Evolutionary conservation across 2,113 vertebrate species (phyloP).

Genomic region (Sclerurus mexicanus): DNA sequence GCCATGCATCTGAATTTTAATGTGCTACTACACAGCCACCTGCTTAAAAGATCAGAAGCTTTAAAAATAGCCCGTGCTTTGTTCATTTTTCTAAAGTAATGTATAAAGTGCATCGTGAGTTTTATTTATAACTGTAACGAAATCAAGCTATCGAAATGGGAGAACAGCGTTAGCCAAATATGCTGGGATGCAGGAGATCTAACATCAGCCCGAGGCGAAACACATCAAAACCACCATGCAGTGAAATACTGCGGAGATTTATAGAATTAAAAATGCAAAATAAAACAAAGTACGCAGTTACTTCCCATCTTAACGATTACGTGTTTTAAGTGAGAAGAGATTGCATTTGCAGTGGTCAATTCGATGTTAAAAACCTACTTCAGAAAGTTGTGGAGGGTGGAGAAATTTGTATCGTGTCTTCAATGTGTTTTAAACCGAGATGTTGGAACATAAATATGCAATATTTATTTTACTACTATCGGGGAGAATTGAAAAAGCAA

Average conservation of each 20-base stretch:
- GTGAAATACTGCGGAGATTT: background rate
- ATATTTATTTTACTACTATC: background rate
- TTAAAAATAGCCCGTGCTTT: background rate
- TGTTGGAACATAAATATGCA: background rate
- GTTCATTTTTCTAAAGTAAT: background rate
- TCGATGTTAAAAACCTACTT: background rate
- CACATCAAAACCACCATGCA: background rate
- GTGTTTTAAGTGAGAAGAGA: background rate
- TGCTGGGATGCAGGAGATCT: background rate
- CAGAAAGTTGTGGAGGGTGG: background rate
- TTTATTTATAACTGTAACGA: background rate
- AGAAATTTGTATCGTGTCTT: background rate
- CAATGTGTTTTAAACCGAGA: background rate
- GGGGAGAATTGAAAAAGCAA: background rate
- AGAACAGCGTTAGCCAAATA: background rate
- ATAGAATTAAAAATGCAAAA: background rate
- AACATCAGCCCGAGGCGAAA: background rate
- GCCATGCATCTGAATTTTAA: background rate
- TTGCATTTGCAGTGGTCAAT: background rate
- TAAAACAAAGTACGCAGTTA: background rate
- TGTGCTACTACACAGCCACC: background rate
- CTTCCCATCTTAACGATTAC: background rate
- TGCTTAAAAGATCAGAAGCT: background rate
- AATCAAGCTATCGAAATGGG: background rate
- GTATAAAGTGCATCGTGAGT: accelerated